Percentiles rank a stretch among this genome's conserved stretches.
phyloP scores from a whole-genome alignment of 2,113 vertebrate species.

The Eulemur rufifrons region DNA sequence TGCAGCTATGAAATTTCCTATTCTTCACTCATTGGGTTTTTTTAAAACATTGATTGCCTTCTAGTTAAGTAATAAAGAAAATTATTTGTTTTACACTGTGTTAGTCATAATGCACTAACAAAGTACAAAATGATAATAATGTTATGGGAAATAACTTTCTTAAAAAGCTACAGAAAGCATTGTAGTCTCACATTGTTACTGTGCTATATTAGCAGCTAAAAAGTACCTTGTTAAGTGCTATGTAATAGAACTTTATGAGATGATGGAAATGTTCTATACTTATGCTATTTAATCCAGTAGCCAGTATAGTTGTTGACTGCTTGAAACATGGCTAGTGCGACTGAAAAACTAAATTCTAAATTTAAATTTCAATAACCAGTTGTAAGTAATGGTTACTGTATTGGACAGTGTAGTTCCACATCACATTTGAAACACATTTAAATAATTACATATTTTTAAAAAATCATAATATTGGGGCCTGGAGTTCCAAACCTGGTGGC shows the following conservation, averaged over 20 bases:
- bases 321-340: neutral
- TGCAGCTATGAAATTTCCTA: neutral
- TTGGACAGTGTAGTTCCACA: neutral
- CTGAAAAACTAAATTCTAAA: neutral
- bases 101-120: slow-evolving; percentile 4
- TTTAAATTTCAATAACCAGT: neutral
- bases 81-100: neutral
- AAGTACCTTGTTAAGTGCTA: neutral
- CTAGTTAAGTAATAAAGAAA: slow-evolving; percentile 22
- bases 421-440: slow-evolving; percentile 8
- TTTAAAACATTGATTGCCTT: slow-evolving; percentile 28
- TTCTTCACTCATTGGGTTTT: slow-evolving; percentile 25
- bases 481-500: neutral
- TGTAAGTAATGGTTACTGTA: neutral
- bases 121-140: neutral
- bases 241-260: neutral
- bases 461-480: neutral
- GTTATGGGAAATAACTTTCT: neutral
- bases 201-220: neutral
- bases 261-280: neutral
- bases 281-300: neutral
- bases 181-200: neutral
- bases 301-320: neutral
- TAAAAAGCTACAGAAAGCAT: neutral
- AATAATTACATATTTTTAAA: neutral